These are phyloP conservation scores for Sarcophaga peregrina DNA, from an alignment of 1,140 invertebrate genomes.

Conservation along the genomic window DNA sequence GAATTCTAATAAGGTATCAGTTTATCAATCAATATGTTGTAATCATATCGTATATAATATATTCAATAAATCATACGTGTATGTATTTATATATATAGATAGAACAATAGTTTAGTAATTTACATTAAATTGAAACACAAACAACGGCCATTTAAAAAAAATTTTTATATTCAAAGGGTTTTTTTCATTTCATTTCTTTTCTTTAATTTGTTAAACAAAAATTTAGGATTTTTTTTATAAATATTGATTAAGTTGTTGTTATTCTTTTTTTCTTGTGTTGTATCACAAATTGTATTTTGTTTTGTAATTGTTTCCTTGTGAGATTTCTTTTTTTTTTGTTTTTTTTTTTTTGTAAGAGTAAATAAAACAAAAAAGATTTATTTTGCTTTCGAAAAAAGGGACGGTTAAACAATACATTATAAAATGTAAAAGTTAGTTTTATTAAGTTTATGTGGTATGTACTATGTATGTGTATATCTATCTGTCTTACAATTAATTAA, in stretches of 20 bases:
- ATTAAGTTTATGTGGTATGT: slow-evolving; percentile 1
- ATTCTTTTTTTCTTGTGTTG: slow-evolving; percentile 27
- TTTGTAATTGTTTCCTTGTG: neutral
- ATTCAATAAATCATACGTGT: neutral
- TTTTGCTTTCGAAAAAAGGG: slow-evolving; percentile 29
- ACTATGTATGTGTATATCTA: neutral
- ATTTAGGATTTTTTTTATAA: neutral
- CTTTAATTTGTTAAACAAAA: slow-evolving; percentile 7
- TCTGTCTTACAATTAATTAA: neutral
- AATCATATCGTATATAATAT: neutral
- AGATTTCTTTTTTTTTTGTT: neutral
- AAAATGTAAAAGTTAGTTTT: slow-evolving; percentile 11
- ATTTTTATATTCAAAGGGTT: neutral
- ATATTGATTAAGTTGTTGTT: slow-evolving; percentile 7
- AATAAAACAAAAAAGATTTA: neutral
- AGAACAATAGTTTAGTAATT: neutral
- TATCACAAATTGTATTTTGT: slow-evolving; percentile 27
- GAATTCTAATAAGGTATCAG: slow-evolving; percentile 42
- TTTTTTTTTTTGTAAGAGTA: neutral
- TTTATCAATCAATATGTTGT: slow-evolving; percentile 41
- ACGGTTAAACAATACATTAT: slow-evolving; percentile 24
- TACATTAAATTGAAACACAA: neutral
- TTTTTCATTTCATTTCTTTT: too few species aligned
- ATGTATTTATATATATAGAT: neutral
- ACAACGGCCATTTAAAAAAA: neutral